Percentiles rank a stretch among this genome's conserved stretches.
Conservation (phyloP, 2,888 invertebrate genomes). For the Microctonus hyperodae region DNA sequence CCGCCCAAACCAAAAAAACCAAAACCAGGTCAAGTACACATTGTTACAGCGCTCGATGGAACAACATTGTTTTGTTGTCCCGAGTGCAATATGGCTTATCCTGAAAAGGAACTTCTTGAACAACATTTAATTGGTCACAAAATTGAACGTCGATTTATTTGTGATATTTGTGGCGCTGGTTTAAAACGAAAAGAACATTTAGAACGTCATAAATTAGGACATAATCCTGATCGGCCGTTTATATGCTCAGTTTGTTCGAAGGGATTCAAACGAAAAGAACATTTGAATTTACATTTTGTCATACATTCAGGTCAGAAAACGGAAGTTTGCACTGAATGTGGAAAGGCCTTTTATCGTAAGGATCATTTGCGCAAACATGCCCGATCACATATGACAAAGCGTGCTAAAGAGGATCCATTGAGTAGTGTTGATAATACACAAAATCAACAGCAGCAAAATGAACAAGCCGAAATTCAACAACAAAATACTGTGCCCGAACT, state of each 20-base stretch:
- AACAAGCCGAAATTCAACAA: slow-evolving; percentile 49
- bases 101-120: slow-evolving; percentile 81
- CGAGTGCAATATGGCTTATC: slow-evolving; percentile 83
- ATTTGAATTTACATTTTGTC: slow-evolving; percentile 82
- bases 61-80: slow-evolving; percentile 80
- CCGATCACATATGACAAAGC: slow-evolving; percentile 78
- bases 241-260: slow-evolving; percentile 81
- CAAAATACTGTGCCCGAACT: slow-evolving; percentile 50
- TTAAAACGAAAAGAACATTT: slow-evolving; percentile 81
- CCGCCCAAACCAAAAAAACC: slow-evolving; percentile 79
- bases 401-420: slow-evolving; percentile 73
- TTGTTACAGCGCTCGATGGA: slow-evolving; percentile 78
- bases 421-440: slow-evolving; percentile 56
- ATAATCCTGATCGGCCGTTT: slow-evolving; percentile 82
- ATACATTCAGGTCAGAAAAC: slow-evolving; percentile 87
- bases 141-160: slow-evolving; percentile 80
- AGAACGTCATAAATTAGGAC: slow-evolving; percentile 80
- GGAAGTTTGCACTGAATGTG: slow-evolving; percentile 79
- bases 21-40: slow-evolving; percentile 81
- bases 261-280: slow-evolving; percentile 82
- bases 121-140: slow-evolving; percentile 79
- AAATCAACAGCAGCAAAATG: slow-evolving; percentile 56
- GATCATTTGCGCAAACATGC: slow-evolving; percentile 84
- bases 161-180: slow-evolving; percentile 79
- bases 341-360: slow-evolving; percentile 81